Evolutionary conservation across 1,140 invertebrate species (phyloP).

Genomic region (Heliconius nattereri): DNA sequence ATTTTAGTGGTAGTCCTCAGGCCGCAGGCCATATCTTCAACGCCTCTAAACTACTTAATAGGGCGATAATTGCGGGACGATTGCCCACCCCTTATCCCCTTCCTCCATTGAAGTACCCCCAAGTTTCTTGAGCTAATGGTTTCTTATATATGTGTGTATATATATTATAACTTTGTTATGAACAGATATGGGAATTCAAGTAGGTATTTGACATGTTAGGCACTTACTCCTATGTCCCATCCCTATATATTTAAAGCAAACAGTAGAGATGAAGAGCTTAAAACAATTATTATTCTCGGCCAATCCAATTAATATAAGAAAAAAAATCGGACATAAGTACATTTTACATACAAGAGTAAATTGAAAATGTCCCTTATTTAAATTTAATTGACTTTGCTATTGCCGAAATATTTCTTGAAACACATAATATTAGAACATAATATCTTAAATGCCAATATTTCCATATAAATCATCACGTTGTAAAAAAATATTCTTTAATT

Average conservation of each 20-base stretch:
- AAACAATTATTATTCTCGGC: too few species aligned
- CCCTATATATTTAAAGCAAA: neutral
- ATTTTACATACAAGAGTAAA: too few species aligned
- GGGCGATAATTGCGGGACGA: slow-evolving; percentile 66
- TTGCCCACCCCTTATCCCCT: slow-evolving; percentile 45
- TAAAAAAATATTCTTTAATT: slow-evolving; percentile 3
- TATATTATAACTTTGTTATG: neutral
- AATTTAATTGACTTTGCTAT: too few species aligned
- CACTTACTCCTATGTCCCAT: neutral
- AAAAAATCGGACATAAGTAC: too few species aligned
- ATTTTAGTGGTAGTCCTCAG: slow-evolving; percentile 43
- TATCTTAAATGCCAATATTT: neutral
- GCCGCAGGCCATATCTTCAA: slow-evolving; percentile 51
- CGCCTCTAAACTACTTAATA: slow-evolving; percentile 66
- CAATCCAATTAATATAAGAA: too few species aligned
- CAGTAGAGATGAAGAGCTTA: too few species aligned
- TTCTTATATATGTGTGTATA: neutral
- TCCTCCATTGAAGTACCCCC: neutral
- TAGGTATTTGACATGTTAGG: neutral
- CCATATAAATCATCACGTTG: too few species aligned
- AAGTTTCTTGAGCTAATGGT: slow-evolving; percentile 2
- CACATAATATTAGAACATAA: too few species aligned
- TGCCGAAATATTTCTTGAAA: too few species aligned
- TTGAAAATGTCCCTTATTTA: too few species aligned
- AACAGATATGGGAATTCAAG: neutral